phyloP scores from a whole-genome alignment of 2,797 vertebrate genomes.

The Brotula barbata region DNA sequence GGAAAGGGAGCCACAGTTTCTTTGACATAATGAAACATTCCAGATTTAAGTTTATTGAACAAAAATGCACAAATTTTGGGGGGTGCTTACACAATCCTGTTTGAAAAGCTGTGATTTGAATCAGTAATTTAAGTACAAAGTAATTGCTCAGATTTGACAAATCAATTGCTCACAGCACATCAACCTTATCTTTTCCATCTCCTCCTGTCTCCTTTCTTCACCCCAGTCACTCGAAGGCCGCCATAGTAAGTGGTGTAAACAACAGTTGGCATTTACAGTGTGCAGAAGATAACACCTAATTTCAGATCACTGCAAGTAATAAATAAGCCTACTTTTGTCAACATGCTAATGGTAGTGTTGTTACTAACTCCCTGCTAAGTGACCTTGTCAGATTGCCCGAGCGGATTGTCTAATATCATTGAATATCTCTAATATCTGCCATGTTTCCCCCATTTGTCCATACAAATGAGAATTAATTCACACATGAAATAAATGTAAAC shows the following conservation, averaged over 20 bases:
- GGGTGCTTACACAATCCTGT: not conserved
- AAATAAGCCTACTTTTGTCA: not conserved
- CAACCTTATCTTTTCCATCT: not conserved
- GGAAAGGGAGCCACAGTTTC: not conserved
- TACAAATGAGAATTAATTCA: too few relatives aligned
- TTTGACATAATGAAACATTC: not conserved
- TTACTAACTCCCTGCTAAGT: not conserved
- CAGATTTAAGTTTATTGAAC: slow-evolving; percentile 4
- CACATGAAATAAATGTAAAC: too few relatives aligned
- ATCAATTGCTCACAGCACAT: not conserved
- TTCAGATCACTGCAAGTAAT: slow-evolving; percentile 18
- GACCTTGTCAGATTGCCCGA: too few relatives aligned
- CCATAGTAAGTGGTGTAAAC: slow-evolving; percentile 14
- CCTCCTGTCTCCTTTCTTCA: not conserved
- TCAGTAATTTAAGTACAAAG: slow-evolving; percentile 2
- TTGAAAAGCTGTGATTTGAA: slow-evolving; percentile 3
- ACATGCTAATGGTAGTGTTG: slow-evolving; percentile 12
- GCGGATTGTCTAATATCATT: not conserved
- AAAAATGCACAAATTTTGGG: slow-evolving; percentile 1
- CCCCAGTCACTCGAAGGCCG: not conserved
- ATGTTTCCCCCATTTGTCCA: too few relatives aligned
- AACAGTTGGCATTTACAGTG: slow-evolving; percentile 7
- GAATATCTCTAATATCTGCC: not conserved
- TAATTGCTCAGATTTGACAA: not conserved
- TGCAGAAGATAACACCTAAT: slow-evolving; percentile 3